phyloP scores from a whole-genome alignment of 1,140 invertebrate genomes.

The Zaprionus capensis region DNA sequence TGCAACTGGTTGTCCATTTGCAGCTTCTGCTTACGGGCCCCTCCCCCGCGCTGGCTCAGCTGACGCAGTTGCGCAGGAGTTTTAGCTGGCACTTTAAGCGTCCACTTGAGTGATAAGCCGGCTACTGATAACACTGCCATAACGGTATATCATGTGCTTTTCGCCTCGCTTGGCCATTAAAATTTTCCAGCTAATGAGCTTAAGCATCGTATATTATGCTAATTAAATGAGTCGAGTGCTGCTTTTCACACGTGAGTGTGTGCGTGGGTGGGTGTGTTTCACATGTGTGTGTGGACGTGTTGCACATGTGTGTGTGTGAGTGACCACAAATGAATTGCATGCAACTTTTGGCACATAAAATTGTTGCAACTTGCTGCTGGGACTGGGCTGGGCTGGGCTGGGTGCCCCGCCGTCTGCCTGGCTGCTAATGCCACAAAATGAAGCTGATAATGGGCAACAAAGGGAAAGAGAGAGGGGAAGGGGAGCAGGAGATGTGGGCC shows the following conservation, averaged over 20 bases:
- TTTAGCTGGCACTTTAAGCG: constrained; percentile 25
- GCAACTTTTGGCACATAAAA: constrained; percentile 74
- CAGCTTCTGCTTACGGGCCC: background rate
- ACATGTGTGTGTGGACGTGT: background rate
- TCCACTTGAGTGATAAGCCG: constrained; percentile 59
- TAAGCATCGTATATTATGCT: constrained; percentile 68
- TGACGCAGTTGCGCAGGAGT: constrained; percentile 44
- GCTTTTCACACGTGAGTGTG: constrained; percentile 41
- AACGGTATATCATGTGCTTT: constrained; percentile 34
- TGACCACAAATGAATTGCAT: constrained; percentile 68
- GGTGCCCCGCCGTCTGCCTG: constrained; percentile 5
- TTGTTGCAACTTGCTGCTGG: constrained; percentile 39
- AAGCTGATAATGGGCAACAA: constrained; percentile 77
- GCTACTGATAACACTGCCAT: constrained; percentile 12
- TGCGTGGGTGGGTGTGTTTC: background rate
- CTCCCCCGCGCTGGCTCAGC: background rate
- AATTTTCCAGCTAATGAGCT: constrained; percentile 62
- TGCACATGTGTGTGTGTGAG: constrained; percentile 1
- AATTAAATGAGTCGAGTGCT: constrained; percentile 69
- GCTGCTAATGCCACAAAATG: constrained; percentile 79
- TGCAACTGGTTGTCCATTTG: constrained; percentile 6
- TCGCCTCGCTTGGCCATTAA: constrained; percentile 38
- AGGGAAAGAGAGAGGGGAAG: background rate
- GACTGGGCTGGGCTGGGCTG: background rate
- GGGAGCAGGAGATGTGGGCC: background rate